Evolutionary conservation across 2,113 vertebrate genomes (phyloP), one percentile per base, ranked within the genome.

Genomic region (Poecile atricapillus): DNA sequence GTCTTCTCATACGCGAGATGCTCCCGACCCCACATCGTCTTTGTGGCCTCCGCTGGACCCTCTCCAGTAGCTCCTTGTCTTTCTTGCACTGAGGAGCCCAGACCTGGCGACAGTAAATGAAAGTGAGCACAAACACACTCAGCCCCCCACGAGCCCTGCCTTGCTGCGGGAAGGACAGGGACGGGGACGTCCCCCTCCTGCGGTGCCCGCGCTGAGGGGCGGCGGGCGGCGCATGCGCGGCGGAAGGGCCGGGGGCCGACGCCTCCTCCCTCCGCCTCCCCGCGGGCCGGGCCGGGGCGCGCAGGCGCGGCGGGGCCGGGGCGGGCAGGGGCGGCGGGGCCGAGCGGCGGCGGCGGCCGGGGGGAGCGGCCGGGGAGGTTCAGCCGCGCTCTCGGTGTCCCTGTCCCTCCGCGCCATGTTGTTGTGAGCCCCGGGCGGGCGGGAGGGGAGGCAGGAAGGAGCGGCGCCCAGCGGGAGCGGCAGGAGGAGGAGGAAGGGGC

Each of bases 121-220:
- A 23, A 30, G 69, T 7, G n/a, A 46, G 46, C n/a, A 39, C 44
- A 24, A 20, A 14, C 28, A 39, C 31, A 24, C 21, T 2, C 1
- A 14, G 4, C 31, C 28, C 3, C 25, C 10, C 50, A 9, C 22
- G 2, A 7, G 5, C 15, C 4, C 18, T 0, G n/a, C 6, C 22
- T 1, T 1, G 15, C 0, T 17, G 16, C 28, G 7, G 14, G 19
- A 23, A 13, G 11, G 16, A 4, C 50, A 18, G 2, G 3, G 25
- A 13, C 23, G 1, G 9, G 11, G 1, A 35, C 58, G 5, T 0
- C 0, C 12, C n/a, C 41, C 18, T 1, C 20, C 65, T n/a, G 39
- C 56, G 5, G 23, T 1, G 39, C 39, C 64, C 56, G 49, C 56
- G 30, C 49, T 17, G 41, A 71, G 49, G 28, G 58, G 65, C n/a